Percentiles rank a stretch among this genome's conserved stretches.
phyloP scores from a whole-genome alignment of 2,113 vertebrate genomes.

The Murina feae region DNA sequence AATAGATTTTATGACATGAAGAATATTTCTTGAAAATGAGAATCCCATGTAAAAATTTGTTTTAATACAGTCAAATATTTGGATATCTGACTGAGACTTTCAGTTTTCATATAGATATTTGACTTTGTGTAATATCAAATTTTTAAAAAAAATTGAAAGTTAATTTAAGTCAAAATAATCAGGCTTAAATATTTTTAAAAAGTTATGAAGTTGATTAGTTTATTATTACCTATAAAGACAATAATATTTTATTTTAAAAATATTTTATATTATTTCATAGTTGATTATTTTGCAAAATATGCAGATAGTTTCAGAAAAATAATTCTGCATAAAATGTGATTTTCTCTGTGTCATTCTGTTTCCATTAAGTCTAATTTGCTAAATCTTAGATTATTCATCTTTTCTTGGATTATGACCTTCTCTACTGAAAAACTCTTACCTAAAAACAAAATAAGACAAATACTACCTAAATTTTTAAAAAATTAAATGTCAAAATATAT shows the following conservation, averaged over 20 bases:
- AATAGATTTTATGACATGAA: conserved; percentile 52
- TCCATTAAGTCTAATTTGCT: conserved; percentile 63
- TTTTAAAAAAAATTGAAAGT: background rate
- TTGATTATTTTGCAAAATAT: background rate
- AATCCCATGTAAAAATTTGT: conserved; percentile 47
- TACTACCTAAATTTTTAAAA: conserved; percentile 31
- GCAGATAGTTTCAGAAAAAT: background rate
- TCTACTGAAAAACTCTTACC: conserved; percentile 56
- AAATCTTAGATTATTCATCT: conserved; percentile 36
- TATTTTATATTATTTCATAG: background rate
- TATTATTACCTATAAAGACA: background rate
- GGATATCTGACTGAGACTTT: conserved; percentile 50
- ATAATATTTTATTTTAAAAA: background rate
- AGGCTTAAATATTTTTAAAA: background rate
- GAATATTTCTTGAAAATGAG: conserved; percentile 47
- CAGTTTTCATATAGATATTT: conserved; percentile 40
- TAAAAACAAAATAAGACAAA: conserved; percentile 49
- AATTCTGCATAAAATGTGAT: background rate
- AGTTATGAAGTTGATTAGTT: background rate
- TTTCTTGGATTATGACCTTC: conserved; percentile 69
- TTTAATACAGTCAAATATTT: conserved; percentile 59
- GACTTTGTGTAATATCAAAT: conserved; percentile 6
- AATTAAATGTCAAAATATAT: conserved; percentile 80
- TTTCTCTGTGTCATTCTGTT: background rate
- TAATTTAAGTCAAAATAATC: conserved; percentile 19